Conservation (phyloP, 2,113 vertebrate genomes). For the Equus przewalskii region DNA sequence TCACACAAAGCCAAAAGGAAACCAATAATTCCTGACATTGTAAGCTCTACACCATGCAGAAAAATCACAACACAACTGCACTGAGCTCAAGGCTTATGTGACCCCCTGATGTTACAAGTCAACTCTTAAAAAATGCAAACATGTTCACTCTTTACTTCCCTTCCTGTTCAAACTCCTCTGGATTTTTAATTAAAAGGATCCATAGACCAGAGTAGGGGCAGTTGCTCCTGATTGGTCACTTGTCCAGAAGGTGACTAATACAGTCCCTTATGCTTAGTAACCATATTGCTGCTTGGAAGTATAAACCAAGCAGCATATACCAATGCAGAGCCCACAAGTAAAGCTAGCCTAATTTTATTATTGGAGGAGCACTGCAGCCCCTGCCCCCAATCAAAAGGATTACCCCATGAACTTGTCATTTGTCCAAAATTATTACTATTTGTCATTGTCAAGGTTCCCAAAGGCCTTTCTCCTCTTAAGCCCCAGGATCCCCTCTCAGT, state of each 20-base stretch:
- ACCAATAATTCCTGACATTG: conserved; percentile 81
- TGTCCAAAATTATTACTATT: conserved; percentile 21
- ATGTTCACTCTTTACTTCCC: not conserved
- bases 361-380: not conserved
- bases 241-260: conserved; percentile 27
- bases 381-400: not conserved
- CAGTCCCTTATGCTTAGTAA: conserved; percentile 21
- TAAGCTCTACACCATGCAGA: conserved; percentile 70
- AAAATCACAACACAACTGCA: conserved; percentile 72
- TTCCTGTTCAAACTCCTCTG: not conserved
- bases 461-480: not conserved
- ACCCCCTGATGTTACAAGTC: conserved; percentile 21
- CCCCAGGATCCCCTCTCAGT: not conserved
- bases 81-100: conserved; percentile 28
- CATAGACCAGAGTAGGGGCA: not conserved
- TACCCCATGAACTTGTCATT: not conserved
- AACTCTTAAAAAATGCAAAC: conserved; percentile 56
- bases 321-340: not conserved
- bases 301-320: conserved; percentile 25
- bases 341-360: conserved; percentile 17
- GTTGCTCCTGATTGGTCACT: not conserved
- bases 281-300: not conserved
- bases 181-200: conserved; percentile 41
- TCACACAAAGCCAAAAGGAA: conserved; percentile 82
- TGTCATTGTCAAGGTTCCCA: not conserved